These are phyloP conservation scores for Coenonympha glycerion DNA, from an alignment of 2,888 invertebrate genomes.

Conservation along the genomic window DNA sequence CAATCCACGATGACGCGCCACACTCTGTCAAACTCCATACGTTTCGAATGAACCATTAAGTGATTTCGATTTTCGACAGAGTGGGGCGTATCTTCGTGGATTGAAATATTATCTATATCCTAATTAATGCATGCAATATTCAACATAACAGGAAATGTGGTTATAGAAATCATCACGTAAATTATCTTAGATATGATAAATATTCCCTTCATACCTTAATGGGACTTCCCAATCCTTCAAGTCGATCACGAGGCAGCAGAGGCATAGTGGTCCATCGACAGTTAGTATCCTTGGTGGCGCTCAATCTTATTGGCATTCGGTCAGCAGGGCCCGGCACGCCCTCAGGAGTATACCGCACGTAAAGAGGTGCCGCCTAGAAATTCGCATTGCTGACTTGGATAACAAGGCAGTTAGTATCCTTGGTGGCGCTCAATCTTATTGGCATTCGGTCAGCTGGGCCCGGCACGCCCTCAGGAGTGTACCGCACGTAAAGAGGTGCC, in stretches of 20 bases:
- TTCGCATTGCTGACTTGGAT: too few species aligned
- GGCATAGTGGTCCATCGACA: conserved; percentile 62
- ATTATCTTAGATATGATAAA: too few species aligned
- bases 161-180: too few species aligned
- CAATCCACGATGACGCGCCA: too few species aligned
- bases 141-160: too few species aligned
- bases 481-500: conserved; percentile 54
- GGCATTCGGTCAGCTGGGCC: conserved; percentile 59
- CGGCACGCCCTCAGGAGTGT: conserved; percentile 48
- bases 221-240: conserved; percentile 55
- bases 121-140: too few species aligned
- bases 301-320: conserved; percentile 58
- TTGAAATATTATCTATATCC: too few species aligned
- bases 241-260: conserved; percentile 49
- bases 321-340: conserved; percentile 53
- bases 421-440: conserved; percentile 49
- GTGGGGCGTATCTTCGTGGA: too few species aligned
- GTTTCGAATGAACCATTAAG: too few species aligned
- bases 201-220: conserved; percentile 51
- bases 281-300: conserved; percentile 53
- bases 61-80: too few species aligned
- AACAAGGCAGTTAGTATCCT: conserved; percentile 64
- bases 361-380: conserved; percentile 52
- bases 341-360: conserved; percentile 52
- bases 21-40: too few species aligned